Conservation (phyloP, 2,888 invertebrate genomes). For the Heliothis peltigera region DNA sequence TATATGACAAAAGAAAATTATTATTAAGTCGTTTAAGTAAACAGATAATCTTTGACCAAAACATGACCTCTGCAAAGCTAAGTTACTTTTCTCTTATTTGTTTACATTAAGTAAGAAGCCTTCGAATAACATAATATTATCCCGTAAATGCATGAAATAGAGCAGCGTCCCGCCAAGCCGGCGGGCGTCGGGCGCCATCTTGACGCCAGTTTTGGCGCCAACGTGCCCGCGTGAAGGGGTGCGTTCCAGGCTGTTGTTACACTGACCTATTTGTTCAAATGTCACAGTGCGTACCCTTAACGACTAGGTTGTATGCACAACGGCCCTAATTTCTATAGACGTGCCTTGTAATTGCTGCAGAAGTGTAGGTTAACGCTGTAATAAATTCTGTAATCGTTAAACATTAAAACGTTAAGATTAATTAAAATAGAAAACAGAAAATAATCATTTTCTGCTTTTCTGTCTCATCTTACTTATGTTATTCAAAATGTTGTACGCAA, state of each 20-base stretch:
- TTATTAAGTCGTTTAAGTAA: too few species aligned
- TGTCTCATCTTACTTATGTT: too few species aligned
- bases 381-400: neutral
- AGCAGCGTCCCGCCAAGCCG: slow-evolving; percentile 66
- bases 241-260: slow-evolving; percentile 74
- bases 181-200: slow-evolving; percentile 71
- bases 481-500: too few species aligned
- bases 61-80: slow-evolving; percentile 3
- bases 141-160: slow-evolving; percentile 60
- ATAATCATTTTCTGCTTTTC: neutral
- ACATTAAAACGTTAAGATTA: neutral
- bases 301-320: slow-evolving; percentile 30
- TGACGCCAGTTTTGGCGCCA: slow-evolving; percentile 85
- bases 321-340: slow-evolving; percentile 22
- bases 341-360: slow-evolving; percentile 42
- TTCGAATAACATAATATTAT: slow-evolving; percentile 22
- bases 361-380: slow-evolving; percentile 17
- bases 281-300: slow-evolving; percentile 49
- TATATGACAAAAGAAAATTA: too few species aligned
- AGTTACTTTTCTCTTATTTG: slow-evolving; percentile 15
- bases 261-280: slow-evolving; percentile 74
- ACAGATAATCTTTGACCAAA: neutral
- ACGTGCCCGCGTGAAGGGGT: slow-evolving; percentile 76
- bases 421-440: too few species aligned
- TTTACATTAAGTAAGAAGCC: slow-evolving; percentile 22